Evolutionary conservation across 2,113 vertebrate species (phyloP), one percentile per base, ranked within the genome.

Genomic region (Chaetodon auriga): DNA sequence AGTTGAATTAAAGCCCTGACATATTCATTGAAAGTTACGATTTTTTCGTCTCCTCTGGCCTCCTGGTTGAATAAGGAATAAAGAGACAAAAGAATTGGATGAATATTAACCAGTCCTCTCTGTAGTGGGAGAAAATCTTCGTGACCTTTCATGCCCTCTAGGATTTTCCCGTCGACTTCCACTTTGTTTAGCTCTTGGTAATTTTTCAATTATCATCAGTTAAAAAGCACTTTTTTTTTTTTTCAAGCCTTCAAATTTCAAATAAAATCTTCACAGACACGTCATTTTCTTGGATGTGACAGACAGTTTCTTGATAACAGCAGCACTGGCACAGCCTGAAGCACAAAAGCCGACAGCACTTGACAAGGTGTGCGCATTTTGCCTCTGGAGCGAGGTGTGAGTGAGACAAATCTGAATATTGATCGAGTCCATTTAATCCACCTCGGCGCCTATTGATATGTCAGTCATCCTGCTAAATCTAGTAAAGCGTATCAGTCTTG

Each of bases 371-470:
- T 77, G 79, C 66, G 18, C 65, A 57, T 65, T 66, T 64, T 43
- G 63, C 72, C 71, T 1, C 68, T 41, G 78, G 75, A 75, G 30
- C 16, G 18, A 66, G 68, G 79, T 69, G 75, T 64, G 75, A 91
- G 80, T 55, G 68, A 84, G 87, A 84, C 86, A 73, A 87, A 93
- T 93, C 84, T 92, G 89, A 90, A 91, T 91, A 91, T 90, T 90
- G 90, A 91, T 78, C 66, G 68, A 81, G 78, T 81, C 66, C 74
- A 43, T 91, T 92, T 90, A 87, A 92, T 90, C 80, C 80, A 89
- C 84, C 87, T 60, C 60, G 7, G 68, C 15, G 2, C 51, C 76
- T 88, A 91, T 90, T 93, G 92, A 89, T 94, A 74, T 85, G 91
- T 90, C 93, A 93, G 81, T 93, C 90, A 88, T 87, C 66, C 80